Evolutionary conservation across 2,888 invertebrate species (phyloP).

Genomic region (Drosophila recens): DNA sequence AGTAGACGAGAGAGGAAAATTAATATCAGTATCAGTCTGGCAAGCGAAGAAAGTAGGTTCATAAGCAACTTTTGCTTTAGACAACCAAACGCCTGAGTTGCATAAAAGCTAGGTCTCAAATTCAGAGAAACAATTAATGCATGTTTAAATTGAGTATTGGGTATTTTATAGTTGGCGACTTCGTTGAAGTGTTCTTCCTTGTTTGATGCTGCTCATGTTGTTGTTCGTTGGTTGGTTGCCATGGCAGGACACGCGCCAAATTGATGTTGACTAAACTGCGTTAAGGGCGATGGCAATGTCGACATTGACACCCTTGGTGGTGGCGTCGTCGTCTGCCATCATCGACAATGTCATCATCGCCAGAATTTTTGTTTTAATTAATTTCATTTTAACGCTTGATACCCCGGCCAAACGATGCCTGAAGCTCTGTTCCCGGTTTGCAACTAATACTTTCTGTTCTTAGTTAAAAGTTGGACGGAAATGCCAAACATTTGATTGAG

Average conservation of each 20-base stretch:
- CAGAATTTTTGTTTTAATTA: constrained; percentile 71
- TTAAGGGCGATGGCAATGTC: constrained; percentile 20
- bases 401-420: constrained; percentile 37
- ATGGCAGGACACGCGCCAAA: constrained; percentile 41
- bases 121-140: neutral
- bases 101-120: neutral
- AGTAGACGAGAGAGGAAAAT: no score
- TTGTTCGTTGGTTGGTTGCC: constrained; percentile 37
- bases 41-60: no score
- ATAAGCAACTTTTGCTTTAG: no score
- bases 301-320: constrained; percentile 36
- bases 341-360: constrained; percentile 55
- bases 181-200: neutral
- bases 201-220: neutral
- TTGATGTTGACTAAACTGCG: constrained; percentile 64
- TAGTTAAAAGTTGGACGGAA: constrained; percentile 26
- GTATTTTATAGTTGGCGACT: neutral
- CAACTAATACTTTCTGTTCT: constrained; percentile 35
- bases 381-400: constrained; percentile 66
- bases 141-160: neutral
- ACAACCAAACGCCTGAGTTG: no score
- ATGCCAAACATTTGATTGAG: constrained; percentile 43
- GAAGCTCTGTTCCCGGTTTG: constrained; percentile 2
- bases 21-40: no score
- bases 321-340: constrained; percentile 27